Evolutionary conservation across 1,140 invertebrate species (phyloP).

Genomic region (Coelopa frigida): DNA sequence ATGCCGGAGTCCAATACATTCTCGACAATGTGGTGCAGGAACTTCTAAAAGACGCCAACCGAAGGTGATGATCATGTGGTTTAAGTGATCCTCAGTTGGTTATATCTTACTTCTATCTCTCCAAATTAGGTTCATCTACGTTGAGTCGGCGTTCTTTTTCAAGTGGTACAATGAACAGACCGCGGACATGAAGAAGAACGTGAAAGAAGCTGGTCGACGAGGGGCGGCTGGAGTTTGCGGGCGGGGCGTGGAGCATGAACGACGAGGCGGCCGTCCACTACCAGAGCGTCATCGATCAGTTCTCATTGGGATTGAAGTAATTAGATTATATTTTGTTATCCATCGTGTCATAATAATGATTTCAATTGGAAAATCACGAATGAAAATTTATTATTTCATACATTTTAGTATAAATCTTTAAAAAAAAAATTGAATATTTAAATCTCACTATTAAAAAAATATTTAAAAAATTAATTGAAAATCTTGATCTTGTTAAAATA

Average conservation of each 20-base stretch:
- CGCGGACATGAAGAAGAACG: slow-evolving; percentile 51
- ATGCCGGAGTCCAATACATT: slow-evolving; percentile 84
- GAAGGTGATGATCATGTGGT: slow-evolving; percentile 58
- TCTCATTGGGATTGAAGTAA: slow-evolving; percentile 58
- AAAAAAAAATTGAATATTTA: too few relatives aligned
- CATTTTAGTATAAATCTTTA: too few relatives aligned
- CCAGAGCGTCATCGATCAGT: slow-evolving; percentile 91
- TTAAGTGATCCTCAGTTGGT: background rate
- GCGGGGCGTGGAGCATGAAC: slow-evolving; percentile 87
- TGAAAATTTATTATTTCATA: too few relatives aligned
- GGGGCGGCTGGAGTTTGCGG: slow-evolving; percentile 81
- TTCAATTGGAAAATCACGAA: too few relatives aligned
- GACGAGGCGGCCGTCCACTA: slow-evolving; percentile 92
- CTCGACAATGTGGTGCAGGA: slow-evolving; percentile 80
- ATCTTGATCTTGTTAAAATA: too few relatives aligned
- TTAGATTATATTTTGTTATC: too few relatives aligned
- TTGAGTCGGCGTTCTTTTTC: slow-evolving; percentile 84
- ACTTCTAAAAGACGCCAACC: slow-evolving; percentile 62
- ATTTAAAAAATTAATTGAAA: too few relatives aligned
- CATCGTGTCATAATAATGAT: too few relatives aligned
- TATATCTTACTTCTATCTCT: background rate
- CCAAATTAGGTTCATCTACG: slow-evolving; percentile 55
- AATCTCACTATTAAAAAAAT: too few relatives aligned
- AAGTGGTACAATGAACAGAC: slow-evolving; percentile 83
- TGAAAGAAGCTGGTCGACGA: slow-evolving; percentile 59